Evolutionary conservation across 1,140 invertebrate species (phyloP).

Genomic region (Drosophila littoralis): DNA sequence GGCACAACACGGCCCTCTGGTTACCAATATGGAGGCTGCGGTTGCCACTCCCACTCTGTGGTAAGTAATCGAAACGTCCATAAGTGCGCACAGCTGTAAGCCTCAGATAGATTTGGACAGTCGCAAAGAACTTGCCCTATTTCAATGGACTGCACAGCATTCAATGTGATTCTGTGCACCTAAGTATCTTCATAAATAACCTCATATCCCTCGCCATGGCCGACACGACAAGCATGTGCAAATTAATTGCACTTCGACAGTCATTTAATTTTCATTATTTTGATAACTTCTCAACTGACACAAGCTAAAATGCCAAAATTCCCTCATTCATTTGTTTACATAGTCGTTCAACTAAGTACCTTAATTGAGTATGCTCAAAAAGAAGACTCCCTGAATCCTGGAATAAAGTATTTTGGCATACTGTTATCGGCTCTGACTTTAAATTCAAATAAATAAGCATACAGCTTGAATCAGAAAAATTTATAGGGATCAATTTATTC

Average conservation of each 20-base stretch:
- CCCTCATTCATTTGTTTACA: too few relatives aligned
- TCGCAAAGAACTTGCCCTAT: not conserved
- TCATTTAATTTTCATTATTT: constrained; percentile 55
- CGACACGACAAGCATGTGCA: constrained; percentile 35
- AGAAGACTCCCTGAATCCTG: too few relatives aligned
- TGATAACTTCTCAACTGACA: not conserved
- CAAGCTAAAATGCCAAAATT: constrained; percentile 11
- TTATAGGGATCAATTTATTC: too few relatives aligned
- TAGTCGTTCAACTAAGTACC: too few relatives aligned
- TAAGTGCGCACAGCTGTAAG: constrained; percentile 39
- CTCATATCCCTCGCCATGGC: too few relatives aligned
- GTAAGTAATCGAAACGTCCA: constrained; percentile 6
- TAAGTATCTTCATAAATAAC: constrained; percentile 20
- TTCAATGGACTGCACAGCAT: constrained; percentile 4
- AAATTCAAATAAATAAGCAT: too few relatives aligned
- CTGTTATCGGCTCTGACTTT: too few relatives aligned
- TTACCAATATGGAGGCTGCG: constrained; percentile 29
- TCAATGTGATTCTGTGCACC: not conserved
- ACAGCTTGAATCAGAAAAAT: too few relatives aligned
- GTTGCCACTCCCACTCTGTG: constrained; percentile 8
- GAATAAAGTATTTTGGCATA: too few relatives aligned
- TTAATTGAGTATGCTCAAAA: too few relatives aligned
- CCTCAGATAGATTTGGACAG: not conserved
- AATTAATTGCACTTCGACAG: constrained; percentile 71
- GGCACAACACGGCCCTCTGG: constrained; percentile 10